Conservation (phyloP, 1,140 invertebrate genomes). For the Plutomurus gul region DNA sequence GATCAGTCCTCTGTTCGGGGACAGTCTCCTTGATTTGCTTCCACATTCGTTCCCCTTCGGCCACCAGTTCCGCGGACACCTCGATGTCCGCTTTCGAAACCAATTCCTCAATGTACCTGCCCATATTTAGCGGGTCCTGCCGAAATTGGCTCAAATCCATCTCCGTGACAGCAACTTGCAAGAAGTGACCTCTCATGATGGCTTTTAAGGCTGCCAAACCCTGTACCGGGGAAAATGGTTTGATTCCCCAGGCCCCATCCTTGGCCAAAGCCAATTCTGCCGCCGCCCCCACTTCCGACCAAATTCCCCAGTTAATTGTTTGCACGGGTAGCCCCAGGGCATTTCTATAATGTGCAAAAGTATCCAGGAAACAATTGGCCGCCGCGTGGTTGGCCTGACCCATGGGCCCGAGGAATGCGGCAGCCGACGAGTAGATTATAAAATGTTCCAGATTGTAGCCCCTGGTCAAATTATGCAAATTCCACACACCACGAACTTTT, state of each 20-base stretch:
- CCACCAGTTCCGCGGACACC: background rate
- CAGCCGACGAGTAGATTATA: background rate
- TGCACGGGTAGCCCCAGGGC: background rate
- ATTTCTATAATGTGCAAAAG: background rate
- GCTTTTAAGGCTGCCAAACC: background rate
- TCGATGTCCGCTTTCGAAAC: background rate
- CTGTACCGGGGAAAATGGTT: background rate
- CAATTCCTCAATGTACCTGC: background rate
- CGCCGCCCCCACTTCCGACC: background rate
- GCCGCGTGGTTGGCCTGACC: constrained; percentile 18
- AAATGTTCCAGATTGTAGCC: background rate
- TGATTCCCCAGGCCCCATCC: background rate
- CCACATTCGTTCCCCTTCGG: background rate
- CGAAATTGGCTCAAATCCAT: too few relatives aligned
- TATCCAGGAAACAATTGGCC: constrained; percentile 22
- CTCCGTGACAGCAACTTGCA: background rate
- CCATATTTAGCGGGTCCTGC: background rate
- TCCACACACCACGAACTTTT: constrained; percentile 34
- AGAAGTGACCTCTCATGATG: background rate
- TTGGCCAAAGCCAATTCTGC: background rate
- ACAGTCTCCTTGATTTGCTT: background rate
- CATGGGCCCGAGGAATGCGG: background rate
- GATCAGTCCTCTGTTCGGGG: background rate
- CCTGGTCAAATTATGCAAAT: constrained; percentile 34
- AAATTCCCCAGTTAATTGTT: constrained; percentile 15